These are phyloP conservation scores for Dermatemys mawii DNA, from an alignment of 2,113 vertebrate species.

Conservation along the genomic window DNA sequence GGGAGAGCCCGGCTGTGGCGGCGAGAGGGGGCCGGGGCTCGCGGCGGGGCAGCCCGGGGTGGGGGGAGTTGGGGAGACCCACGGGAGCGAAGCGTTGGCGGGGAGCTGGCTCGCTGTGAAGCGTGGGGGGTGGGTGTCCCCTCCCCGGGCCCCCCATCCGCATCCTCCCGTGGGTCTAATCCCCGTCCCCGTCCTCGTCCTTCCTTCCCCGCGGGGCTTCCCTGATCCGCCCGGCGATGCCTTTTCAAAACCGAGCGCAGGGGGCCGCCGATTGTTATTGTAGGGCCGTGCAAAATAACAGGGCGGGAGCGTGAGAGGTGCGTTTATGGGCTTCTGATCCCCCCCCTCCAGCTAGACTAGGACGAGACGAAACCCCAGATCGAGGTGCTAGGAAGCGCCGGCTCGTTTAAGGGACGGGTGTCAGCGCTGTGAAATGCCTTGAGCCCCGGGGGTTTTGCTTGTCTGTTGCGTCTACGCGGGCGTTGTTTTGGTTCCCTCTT, in stretches of 20 bases:
- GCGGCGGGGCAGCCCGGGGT: no score
- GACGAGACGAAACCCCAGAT: background rate
- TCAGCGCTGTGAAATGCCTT: background rate
- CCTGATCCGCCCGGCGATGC: no score
- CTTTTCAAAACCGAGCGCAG: no score
- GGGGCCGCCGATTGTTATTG: accelerated
- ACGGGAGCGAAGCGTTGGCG: no score
- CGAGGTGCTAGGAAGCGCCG: background rate
- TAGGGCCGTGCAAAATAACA: background rate
- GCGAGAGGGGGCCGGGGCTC: no score
- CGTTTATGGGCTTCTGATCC: background rate
- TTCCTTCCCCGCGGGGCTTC: no score
- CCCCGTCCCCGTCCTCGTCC: no score
- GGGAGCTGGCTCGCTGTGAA: no score
- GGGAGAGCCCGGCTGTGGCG: background rate
- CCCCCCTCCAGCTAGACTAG: background rate
- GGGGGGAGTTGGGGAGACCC: no score
- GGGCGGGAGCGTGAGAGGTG: background rate
- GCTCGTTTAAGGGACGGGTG: background rate
- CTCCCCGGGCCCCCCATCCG: no score
- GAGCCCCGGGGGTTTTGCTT: background rate
- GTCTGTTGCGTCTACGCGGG: accelerated
- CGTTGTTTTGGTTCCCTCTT: background rate
- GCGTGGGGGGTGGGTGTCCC: no score
- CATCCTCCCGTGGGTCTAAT: no score